Evolutionary conservation across 2,888 invertebrate genomes (phyloP).

Genomic region (Anagyrus pseudococci): DNA sequence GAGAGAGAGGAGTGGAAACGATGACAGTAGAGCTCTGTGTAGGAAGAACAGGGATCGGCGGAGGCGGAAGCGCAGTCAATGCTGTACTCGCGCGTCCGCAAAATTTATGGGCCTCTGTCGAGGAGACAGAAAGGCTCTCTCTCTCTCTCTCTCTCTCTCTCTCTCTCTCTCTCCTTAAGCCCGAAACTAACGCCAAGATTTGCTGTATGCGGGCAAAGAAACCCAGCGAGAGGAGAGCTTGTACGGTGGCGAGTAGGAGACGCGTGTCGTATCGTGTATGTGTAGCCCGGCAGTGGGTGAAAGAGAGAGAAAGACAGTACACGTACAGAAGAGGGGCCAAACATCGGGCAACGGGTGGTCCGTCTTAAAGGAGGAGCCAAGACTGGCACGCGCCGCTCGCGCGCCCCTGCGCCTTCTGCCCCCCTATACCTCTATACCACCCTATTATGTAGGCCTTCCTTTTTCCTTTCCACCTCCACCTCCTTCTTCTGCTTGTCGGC

Average conservation of each 20-base stretch:
- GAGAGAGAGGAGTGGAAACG: no score
- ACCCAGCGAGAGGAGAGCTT: no score
- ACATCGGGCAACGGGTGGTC: slow-evolving; percentile 43
- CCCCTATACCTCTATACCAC: no score
- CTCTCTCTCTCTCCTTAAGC: background rate
- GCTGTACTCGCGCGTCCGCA: background rate
- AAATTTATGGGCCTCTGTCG: background rate
- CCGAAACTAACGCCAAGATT: no score
- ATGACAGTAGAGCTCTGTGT: no score
- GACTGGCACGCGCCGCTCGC: no score
- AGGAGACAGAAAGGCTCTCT: no score
- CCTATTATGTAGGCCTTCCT: slow-evolving; percentile 26
- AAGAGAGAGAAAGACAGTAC: no score
- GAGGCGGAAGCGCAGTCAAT: background rate
- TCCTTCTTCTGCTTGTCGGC: slow-evolving; percentile 21
- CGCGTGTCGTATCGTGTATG: no score
- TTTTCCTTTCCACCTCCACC: slow-evolving; percentile 28
- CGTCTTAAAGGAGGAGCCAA: background rate
- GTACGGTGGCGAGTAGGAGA: background rate
- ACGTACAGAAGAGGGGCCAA: slow-evolving; percentile 42
- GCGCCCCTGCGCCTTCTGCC: no score
- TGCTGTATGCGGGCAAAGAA: no score
- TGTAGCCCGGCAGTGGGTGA: background rate
- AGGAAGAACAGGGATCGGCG: no score
- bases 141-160: background rate